phyloP scores from a whole-genome alignment of 2,113 vertebrate species.

The Aix galericulata region DNA sequence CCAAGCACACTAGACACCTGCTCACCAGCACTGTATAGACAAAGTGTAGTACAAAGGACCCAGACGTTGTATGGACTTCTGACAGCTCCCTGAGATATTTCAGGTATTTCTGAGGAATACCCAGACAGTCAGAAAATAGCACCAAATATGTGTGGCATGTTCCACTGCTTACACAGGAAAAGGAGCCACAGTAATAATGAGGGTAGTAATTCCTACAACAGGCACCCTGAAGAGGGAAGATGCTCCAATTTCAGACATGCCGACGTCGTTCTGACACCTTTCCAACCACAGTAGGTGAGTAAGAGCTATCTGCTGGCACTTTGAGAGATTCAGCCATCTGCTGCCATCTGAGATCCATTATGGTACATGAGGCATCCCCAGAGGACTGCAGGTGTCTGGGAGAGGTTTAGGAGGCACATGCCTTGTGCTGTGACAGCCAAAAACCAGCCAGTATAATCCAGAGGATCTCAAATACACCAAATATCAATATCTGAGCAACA shows the following conservation, averaged over 20 bases:
- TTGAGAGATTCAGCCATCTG: not conserved
- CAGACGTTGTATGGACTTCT: not conserved
- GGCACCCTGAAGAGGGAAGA: not conserved
- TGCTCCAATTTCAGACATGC: not conserved
- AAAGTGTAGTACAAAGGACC: not conserved
- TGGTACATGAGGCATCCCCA: not conserved
- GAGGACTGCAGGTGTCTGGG: not conserved
- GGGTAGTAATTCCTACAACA: not conserved
- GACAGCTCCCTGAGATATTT: not conserved
- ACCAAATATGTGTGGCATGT: not conserved
- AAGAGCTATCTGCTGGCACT: not conserved
- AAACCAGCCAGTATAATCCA: not conserved
- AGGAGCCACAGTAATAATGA: not conserved
- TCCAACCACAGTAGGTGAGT: not conserved
- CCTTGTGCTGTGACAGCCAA: not conserved
- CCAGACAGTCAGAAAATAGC: not conserved
- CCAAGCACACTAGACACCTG: not conserved
- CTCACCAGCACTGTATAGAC: not conserved
- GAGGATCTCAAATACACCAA: not conserved
- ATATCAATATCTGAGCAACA: not conserved
- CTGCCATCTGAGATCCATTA: not conserved
- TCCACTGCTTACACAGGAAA: not conserved
- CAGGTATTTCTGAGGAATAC: not conserved
- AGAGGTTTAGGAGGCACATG: not conserved
- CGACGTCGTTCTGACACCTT: not conserved